Conservation (phyloP, 2,113 vertebrate species). For the Hemicordylus capensis region DNA sequence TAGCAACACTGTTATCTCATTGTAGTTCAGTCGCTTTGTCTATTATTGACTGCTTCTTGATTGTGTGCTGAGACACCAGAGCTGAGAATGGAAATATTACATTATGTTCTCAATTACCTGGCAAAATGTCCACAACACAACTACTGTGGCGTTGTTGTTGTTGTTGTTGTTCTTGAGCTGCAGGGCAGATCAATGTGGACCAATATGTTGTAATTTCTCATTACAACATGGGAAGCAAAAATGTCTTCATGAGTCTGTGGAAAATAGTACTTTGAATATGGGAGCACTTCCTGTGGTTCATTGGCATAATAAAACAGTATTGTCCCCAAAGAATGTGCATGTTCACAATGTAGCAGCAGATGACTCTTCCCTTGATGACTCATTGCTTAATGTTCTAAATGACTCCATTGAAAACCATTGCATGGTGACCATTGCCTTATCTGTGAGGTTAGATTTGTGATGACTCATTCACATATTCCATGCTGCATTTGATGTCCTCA, state of each 20-base stretch:
- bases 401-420: neutral
- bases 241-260: neutral
- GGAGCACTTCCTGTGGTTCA: neutral
- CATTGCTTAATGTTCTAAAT: neutral
- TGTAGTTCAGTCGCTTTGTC: neutral
- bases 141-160: no score
- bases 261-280: neutral
- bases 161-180: conserved; percentile 6
- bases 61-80: conserved; percentile 40
- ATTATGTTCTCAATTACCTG: conserved; percentile 10
- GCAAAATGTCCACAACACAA: neutral
- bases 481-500: neutral
- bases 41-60: conserved; percentile 25
- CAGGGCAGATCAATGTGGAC: neutral
- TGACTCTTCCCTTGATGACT: neutral
- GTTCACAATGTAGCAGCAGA: neutral
- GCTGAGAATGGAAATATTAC: conserved; percentile 24
- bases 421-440: neutral
- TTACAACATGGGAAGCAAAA: neutral
- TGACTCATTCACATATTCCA: no score
- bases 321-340: neutral
- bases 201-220: neutral
- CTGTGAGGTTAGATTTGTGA: no score
- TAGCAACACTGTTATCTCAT: no score
- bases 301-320: neutral